Percentiles rank a stretch among this genome's conserved stretches.
phyloP scores from a whole-genome alignment of 1,140 invertebrate species.

The Halictus rubicundus region DNA sequence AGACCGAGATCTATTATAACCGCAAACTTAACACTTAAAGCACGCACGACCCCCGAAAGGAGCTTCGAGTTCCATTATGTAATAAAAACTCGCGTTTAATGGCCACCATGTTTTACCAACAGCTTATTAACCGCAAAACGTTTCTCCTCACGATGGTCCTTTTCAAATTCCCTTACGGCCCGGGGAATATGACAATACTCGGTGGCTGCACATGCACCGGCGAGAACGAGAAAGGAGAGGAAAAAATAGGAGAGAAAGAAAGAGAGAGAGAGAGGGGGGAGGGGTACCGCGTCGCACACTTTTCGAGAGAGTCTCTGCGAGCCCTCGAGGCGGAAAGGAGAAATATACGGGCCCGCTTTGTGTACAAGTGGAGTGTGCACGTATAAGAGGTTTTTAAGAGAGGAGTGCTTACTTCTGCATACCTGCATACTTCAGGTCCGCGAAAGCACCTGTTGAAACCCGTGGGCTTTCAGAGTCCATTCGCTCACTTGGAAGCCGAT shows the following conservation, averaged over 20 bases:
- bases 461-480: slow-evolving; percentile 57
- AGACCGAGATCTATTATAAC: slow-evolving; percentile 55
- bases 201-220: slow-evolving; percentile 37
- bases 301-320: slow-evolving; percentile 63
- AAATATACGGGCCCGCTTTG: slow-evolving; percentile 75
- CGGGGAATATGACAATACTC: slow-evolving; percentile 50
- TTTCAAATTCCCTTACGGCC: slow-evolving; percentile 55
- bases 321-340: slow-evolving; percentile 68
- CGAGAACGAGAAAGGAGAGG: slow-evolving; percentile 26
- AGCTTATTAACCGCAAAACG: slow-evolving; percentile 68
- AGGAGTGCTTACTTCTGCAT: slow-evolving; percentile 75
- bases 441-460: slow-evolving; percentile 76
- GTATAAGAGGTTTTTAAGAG: slow-evolving; percentile 71
- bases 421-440: slow-evolving; percentile 73
- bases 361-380: slow-evolving; percentile 67
- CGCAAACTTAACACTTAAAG: slow-evolving; percentile 56
- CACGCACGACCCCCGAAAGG: slow-evolving; percentile 40
- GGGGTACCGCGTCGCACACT: slow-evolving; percentile 48
- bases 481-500: slow-evolving; percentile 61
- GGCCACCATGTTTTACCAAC: slow-evolving; percentile 74
- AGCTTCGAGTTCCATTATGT: slow-evolving; percentile 41
- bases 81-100: slow-evolving; percentile 68
- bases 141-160: slow-evolving; percentile 54
- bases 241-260: slow-evolving; percentile 1
- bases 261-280: slow-evolving; percentile 3